These are phyloP conservation scores for Promerops cafer DNA, from an alignment of 2,113 vertebrate genomes.

Conservation along the genomic window DNA sequence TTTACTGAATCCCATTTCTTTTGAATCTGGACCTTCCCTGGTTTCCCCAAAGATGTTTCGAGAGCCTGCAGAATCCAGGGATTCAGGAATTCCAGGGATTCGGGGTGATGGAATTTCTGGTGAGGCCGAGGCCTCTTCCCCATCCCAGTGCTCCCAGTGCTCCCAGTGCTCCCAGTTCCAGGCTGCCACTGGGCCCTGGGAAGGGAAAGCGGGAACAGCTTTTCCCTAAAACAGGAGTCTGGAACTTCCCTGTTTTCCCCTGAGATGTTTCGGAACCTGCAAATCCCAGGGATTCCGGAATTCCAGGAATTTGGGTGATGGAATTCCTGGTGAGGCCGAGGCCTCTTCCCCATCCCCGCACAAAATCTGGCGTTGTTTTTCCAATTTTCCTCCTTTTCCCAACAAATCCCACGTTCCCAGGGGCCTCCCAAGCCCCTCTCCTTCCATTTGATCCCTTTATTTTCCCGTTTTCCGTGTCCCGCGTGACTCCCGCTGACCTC, in stretches of 20 bases:
- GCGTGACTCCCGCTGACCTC: fast-evolving
- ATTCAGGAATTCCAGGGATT: too few relatives aligned
- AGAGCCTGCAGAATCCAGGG: too few relatives aligned
- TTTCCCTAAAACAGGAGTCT: neutral
- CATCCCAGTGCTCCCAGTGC: too few relatives aligned
- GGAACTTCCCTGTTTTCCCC: neutral
- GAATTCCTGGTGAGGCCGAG: neutral
- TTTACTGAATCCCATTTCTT: neutral
- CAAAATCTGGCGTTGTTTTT: fast-evolving
- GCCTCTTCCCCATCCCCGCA: neutral
- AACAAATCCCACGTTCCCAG: fast-evolving
- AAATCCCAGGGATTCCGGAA: neutral
- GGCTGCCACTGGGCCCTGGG: too few relatives aligned
- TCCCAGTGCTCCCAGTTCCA: too few relatives aligned
- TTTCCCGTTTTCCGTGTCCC: fast-evolving
- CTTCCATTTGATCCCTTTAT: fast-evolving
- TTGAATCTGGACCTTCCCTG: too few relatives aligned
- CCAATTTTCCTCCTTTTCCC: neutral
- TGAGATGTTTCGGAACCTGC: fast-evolving
- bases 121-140: too few relatives aligned
- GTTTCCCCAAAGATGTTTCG: too few relatives aligned
- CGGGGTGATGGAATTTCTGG: too few relatives aligned
- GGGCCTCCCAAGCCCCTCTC: fast-evolving
- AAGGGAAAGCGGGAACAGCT: too few relatives aligned
- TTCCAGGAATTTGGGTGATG: neutral